Conservation (phyloP, 2,797 vertebrate species). For the Pseudomugil gertrudae region DNA sequence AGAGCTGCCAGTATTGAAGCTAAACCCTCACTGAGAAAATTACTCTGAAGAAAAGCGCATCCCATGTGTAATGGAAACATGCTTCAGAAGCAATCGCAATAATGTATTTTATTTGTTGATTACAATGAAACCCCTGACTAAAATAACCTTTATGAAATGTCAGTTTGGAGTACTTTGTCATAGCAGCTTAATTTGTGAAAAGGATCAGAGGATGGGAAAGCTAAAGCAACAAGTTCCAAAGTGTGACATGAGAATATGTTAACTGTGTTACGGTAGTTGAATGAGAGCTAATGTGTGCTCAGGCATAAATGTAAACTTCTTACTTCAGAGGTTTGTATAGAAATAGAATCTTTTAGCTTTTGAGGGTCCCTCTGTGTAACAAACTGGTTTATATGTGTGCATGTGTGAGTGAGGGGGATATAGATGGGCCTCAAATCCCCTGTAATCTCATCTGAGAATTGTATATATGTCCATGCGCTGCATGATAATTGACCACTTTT, state of each 20-base stretch:
- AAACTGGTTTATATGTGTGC: conserved; percentile 13
- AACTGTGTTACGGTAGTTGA: neutral
- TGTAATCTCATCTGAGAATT: conserved; percentile 70
- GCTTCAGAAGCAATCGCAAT: conserved; percentile 1
- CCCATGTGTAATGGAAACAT: neutral
- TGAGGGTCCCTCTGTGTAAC: conserved; percentile 46
- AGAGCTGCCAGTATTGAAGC: conserved; percentile 8
- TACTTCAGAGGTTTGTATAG: neutral
- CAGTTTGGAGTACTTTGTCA: neutral
- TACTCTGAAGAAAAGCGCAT: neutral
- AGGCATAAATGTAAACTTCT: conserved; percentile 6
- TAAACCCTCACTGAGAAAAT: conserved; percentile 23
- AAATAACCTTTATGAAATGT: conserved; percentile 10
- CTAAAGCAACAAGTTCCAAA: too few species aligned
- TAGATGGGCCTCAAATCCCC: conserved; percentile 68
- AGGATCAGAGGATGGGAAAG: neutral
- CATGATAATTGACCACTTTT: conserved; percentile 62
- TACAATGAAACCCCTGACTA: conserved; percentile 11
- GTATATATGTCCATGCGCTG: conserved; percentile 64
- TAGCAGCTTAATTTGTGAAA: conserved; percentile 8
- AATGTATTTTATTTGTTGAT: conserved; percentile 10
- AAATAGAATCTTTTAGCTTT: conserved; percentile 31
- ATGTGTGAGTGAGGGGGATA: conserved; percentile 42
- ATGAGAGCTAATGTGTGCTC: conserved; percentile 10
- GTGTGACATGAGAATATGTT: conserved; percentile 8